Evolutionary conservation across 2,888 invertebrate species (phyloP), one percentile per base, ranked within the genome.

Genomic region (Podotricha telesiphe): DNA sequence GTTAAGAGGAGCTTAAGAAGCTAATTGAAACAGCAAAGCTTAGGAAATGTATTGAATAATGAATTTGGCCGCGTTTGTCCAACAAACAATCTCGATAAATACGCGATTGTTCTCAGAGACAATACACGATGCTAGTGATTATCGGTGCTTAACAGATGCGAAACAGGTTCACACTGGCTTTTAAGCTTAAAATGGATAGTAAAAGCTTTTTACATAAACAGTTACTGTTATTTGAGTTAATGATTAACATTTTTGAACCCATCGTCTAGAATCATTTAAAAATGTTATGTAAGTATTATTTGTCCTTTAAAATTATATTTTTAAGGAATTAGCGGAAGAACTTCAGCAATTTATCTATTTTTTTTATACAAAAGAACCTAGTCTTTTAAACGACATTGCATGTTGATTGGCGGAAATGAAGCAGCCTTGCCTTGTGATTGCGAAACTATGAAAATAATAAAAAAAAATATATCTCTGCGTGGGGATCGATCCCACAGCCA

Each of bases 11-110:
- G 22, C 22, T 45, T 59, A 59, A 20, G 22, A 28, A 59, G 59
- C n/a, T 48, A 48, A 11, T 65, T 47, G n/a, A 10, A 42, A 5
- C 2, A 47, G 47, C 55, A 34, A 42, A 65, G 47, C 55, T 56
- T 47, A 45, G 59, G 53, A 67, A 66, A 66, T 50, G 40, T 51
- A 42, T 61, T 61, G 51, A 67, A 67, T 67, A 67, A 67, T 67
- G 58, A 67, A 59, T 59, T 62, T 62, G 37, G 58, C 47, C 48
- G 65, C 58, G 28, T 50, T 67, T 40, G 59, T 51, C 55, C 48
- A 55, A 59, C 70, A 65, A 71, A 68, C 70, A 61, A 51, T 61
- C 68, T 71, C 65, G 65, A 61, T 71, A 71, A 71, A 71, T 68
- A 70, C 64, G 34, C 70, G 68, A 68, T 71, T 71, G 70, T 71